Percentiles rank a stretch among this genome's conserved stretches.
phyloP scores from a whole-genome alignment of 2,113 vertebrate genomes.

The Acrocephalus arundinaceus region DNA sequence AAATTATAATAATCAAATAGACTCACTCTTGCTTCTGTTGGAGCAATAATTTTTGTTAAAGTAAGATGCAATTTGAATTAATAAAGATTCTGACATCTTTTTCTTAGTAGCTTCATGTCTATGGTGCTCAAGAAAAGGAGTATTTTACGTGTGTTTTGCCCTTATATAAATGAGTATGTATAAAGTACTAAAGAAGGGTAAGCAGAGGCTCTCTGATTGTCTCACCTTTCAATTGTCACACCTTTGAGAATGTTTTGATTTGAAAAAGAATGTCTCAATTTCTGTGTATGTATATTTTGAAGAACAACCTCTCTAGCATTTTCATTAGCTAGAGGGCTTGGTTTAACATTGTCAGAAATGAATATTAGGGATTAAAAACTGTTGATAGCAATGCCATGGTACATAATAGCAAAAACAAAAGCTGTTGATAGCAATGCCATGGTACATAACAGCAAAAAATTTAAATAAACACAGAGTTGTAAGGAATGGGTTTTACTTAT shows the following conservation, averaged over 20 bases:
- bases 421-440: neutral
- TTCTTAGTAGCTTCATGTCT: neutral
- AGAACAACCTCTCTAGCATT: neutral
- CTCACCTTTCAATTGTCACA: neutral
- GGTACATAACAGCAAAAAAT: neutral
- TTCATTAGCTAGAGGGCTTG: neutral
- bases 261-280: neutral
- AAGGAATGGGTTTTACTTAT: neutral
- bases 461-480: neutral
- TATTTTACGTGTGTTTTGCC: neutral
- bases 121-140: neutral
- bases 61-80: neutral
- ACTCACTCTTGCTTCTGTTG: neutral
- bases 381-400: neutral
- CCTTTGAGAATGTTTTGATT: neutral
- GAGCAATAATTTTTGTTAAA: neutral
- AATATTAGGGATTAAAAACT: neutral
- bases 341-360: neutral
- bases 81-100: neutral
- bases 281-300: neutral
- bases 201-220: neutral
- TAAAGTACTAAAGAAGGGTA: neutral
- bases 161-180: neutral
- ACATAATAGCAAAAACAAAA: neutral
- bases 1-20: neutral